Base-by-base conservation (phyloP, 2,888 invertebrate species). In the Chelonus formosanus region DNA sequence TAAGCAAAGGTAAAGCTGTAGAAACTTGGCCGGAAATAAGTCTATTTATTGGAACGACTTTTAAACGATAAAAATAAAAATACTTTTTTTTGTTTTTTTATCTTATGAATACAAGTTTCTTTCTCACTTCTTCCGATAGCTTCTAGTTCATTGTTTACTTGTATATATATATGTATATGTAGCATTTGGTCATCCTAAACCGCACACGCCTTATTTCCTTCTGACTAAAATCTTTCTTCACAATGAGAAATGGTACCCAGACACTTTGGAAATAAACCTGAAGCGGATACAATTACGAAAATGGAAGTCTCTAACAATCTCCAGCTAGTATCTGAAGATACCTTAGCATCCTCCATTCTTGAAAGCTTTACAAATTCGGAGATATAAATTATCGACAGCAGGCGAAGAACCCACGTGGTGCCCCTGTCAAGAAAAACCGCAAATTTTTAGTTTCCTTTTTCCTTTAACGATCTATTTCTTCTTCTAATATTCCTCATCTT, bases 311-410 rank as follows among this genome's bases (percentile, higher is more conserved):
- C 48, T 48, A 10, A 34, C 34, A 34, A 34, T 6, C 53, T 34
- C n/a, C 6, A n/a, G 32, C 53, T 34, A 34, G 53, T 34, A 53
- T 34, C 53, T 53, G 53, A 34, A 53, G 8, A 48, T n/a, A 20
- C 10, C 48, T 48, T 31, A 6, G 7, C 53, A 20, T 53, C 20
- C 20, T 55, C 40, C 53, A 32, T 53, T 40, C 20, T 10, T 36
- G 67, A 67, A 40, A 61, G 66, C 69, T 63, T 70, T 72, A 76
- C 75, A 76, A 77, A 76, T 76, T 55, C 72, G 74, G 73, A 73
- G 75, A 77, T 79, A 79, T 78, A 79, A 79, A 79, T 78, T 80
- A 78, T 75, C 73, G 69, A 55, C 47, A 65, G 63, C 48, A 56
- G 56, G 58, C 53, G n/a, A 5, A 48, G 5, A 55, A 20, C 36